Evolutionary conservation across 2,113 vertebrate genomes (phyloP).

Genomic region (Rhombomys opimus): DNA sequence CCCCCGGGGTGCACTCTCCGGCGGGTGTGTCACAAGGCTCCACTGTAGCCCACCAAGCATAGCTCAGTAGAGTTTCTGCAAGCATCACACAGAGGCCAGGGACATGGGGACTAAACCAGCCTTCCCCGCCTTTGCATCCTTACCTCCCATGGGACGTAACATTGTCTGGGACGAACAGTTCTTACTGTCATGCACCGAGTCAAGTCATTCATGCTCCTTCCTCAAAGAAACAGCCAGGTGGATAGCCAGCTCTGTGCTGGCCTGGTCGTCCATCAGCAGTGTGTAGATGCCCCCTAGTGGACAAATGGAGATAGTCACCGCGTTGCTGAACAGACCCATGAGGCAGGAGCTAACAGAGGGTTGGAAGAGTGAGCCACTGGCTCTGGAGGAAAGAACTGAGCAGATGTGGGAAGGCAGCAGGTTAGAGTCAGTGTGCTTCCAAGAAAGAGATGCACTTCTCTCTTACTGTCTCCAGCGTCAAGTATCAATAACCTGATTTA

Average conservation of each 20-base stretch:
- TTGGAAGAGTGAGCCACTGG: background rate
- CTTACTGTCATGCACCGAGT: background rate
- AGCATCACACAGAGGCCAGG: background rate
- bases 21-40: accelerated
- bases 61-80: background rate
- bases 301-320: accelerated
- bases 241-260: background rate
- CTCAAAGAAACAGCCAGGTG: background rate
- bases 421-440: background rate
- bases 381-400: background rate
- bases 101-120: background rate
- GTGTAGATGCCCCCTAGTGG: conserved; percentile 71
- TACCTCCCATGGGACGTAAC: background rate
- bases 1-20: background rate
- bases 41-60: background rate
- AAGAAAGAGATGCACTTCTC: background rate
- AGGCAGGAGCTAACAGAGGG: background rate
- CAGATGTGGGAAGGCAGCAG: background rate
- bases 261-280: background rate
- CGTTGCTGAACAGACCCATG: background rate
- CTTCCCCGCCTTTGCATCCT: background rate
- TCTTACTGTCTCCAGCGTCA: background rate
- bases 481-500: background rate
- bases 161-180: background rate
- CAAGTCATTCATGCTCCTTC: background rate